Evolutionary conservation across 2,888 invertebrate species (phyloP).

Genomic region (Blomia tropicalis): DNA sequence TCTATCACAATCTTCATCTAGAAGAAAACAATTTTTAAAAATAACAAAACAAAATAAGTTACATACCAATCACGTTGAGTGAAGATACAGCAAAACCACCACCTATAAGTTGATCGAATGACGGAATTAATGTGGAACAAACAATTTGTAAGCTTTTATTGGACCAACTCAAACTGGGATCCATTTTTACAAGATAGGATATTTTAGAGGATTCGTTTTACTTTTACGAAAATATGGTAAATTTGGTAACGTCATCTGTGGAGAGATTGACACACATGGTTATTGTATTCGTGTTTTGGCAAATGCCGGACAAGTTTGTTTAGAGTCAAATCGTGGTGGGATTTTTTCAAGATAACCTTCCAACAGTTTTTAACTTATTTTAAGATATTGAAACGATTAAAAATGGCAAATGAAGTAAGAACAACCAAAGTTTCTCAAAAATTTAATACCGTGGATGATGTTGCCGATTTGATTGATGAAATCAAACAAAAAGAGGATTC

Average conservation of each 20-base stretch:
- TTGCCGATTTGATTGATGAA: constrained; percentile 54
- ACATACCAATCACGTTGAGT: constrained; percentile 18
- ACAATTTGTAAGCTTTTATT: constrained; percentile 20
- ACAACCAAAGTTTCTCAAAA: constrained; percentile 37
- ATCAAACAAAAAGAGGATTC: constrained; percentile 49
- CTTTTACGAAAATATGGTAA: no score
- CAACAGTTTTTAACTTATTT: no score
- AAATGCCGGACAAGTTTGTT: no score
- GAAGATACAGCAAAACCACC: constrained; percentile 21
- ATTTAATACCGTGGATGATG: constrained; percentile 58
- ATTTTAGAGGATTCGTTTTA: no score
- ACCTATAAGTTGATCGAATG: constrained; percentile 16
- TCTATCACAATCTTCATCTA: constrained; percentile 17
- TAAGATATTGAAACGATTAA: no score
- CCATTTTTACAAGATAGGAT: no score
- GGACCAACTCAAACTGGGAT: background rate
- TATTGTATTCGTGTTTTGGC: no score
- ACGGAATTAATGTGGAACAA: constrained; percentile 13
- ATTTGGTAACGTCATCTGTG: no score
- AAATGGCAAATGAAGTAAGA: background rate
- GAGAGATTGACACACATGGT: no score
- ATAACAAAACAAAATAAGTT: background rate
- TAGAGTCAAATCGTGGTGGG: no score
- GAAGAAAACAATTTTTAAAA: background rate
- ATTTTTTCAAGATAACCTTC: no score